Evolutionary conservation across 2,113 vertebrate species (phyloP), one percentile per base, ranked within the genome.

Genomic region (Anguilla japonica): DNA sequence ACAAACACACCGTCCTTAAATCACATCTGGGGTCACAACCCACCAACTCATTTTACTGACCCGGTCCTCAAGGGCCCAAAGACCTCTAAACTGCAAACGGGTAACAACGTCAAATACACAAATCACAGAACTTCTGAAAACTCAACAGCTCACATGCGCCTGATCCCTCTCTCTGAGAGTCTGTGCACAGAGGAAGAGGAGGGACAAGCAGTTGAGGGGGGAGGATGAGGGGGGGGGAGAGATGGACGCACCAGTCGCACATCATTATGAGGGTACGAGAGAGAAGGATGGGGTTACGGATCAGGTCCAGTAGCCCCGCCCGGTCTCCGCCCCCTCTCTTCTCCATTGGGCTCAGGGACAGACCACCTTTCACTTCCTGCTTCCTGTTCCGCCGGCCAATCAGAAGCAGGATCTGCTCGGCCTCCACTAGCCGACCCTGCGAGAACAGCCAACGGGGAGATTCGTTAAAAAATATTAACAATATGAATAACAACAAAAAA

Each of bases 401-500:
- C 92, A 95, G 91, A 89, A 91, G 92, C 79, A 97, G 94, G 0
- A 94, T 90, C 41, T 94, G 93, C 89, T 96, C 95, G 0, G 96
- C 96, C 90, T 97, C 95, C 6, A 60, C 93, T 86, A 96, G 92
- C 0, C 92, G 94, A 86, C 96, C 95, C 90, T 95, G 96, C 8
- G 96, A 94, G 81, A 96, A 96, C 8, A 97, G 93, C 96, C 96
- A 97, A 87, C 96, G 96, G 1, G 96, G 96, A 1, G 96, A 97
- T 89, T 97, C 96, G 14, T 6, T 39, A 7, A n/a, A 29, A 79
- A 78, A 43, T 43, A 43, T 5, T 43, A 43, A 43, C 43, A 43
- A 43, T 43, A 43, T 43, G 43, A 43, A 5, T 43, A 43, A 43
- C 7, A 43, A 43, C 43, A 43, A 43, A 43, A n/a, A n/a, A n/a